phyloP scores from a whole-genome alignment of 1,140 invertebrate genomes.

The Diprion similis region DNA sequence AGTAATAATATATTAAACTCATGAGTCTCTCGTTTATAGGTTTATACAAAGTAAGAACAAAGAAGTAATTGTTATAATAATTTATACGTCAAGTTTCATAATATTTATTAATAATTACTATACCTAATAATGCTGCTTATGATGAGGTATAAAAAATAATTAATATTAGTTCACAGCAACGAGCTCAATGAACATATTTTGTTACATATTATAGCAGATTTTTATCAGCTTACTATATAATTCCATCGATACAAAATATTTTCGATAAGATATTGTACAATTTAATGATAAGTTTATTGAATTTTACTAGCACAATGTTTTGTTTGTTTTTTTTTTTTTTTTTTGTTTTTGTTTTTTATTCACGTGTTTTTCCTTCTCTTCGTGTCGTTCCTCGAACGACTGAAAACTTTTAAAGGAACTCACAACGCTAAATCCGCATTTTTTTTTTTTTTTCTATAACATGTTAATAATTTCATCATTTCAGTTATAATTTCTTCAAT shows the following conservation, averaged over 20 bases:
- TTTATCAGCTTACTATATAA: conserved; percentile 26
- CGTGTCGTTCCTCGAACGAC: background rate
- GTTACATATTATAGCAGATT: conserved; percentile 28
- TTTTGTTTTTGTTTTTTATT: background rate
- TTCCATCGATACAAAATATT: conserved; percentile 21
- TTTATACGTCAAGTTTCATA: conserved; percentile 3
- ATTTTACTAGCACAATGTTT: background rate
- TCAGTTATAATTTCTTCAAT: background rate
- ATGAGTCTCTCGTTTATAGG: conserved; percentile 41
- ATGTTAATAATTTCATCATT: background rate
- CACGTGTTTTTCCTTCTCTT: background rate
- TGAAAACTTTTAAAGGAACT: too few species aligned
- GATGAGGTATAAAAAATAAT: conserved; percentile 11
- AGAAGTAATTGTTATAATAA: background rate
- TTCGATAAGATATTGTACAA: background rate
- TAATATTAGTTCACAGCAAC: conserved; percentile 24
- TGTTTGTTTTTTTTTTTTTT: background rate
- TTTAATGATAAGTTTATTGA: background rate
- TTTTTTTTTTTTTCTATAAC: background rate
- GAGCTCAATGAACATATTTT: conserved; percentile 28
- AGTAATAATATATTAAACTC: conserved; percentile 27
- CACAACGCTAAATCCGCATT: too few species aligned
- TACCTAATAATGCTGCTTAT: background rate
- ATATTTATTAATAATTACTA: background rate
- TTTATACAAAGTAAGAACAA: conserved; percentile 32